Percentiles rank a stretch among this genome's conserved stretches.
Evolutionary conservation across 2,113 vertebrate species (phyloP).

Genomic region (Hystrix cristata): DNA sequence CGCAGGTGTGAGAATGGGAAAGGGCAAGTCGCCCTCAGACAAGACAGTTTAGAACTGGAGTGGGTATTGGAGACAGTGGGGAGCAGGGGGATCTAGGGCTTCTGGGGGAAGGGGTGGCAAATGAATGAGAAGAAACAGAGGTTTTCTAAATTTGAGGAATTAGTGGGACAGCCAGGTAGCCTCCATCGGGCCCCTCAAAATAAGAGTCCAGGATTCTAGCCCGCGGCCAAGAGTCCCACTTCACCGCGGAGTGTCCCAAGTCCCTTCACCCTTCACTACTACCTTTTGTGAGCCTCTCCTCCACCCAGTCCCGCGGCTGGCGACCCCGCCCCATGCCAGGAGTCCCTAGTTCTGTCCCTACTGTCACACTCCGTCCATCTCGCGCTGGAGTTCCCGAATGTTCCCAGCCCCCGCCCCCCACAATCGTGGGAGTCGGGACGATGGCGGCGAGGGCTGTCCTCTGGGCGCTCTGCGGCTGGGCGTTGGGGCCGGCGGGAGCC

Average conservation of each 20-base stretch:
- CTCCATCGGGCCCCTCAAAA: background rate
- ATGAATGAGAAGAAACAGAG: background rate
- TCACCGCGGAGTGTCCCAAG: background rate
- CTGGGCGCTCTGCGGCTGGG: conserved; percentile 47
- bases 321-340: background rate
- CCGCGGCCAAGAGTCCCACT: background rate
- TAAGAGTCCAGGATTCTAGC: background rate
- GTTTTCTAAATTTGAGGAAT: background rate
- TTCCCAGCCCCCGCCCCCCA: background rate
- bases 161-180: background rate
- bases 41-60: background rate
- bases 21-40: background rate
- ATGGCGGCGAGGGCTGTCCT: background rate
- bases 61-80: background rate
- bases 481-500: background rate
- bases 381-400: background rate
- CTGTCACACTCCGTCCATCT: too few species aligned
- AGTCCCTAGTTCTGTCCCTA: too few species aligned
- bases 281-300: background rate
- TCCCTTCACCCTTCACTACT: background rate
- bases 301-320: background rate
- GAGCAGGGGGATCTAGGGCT: background rate
- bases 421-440: background rate
- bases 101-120: background rate
- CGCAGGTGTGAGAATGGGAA: background rate